phyloP scores from a whole-genome alignment of 2,888 invertebrate species.

The Drosophila cognata region DNA sequence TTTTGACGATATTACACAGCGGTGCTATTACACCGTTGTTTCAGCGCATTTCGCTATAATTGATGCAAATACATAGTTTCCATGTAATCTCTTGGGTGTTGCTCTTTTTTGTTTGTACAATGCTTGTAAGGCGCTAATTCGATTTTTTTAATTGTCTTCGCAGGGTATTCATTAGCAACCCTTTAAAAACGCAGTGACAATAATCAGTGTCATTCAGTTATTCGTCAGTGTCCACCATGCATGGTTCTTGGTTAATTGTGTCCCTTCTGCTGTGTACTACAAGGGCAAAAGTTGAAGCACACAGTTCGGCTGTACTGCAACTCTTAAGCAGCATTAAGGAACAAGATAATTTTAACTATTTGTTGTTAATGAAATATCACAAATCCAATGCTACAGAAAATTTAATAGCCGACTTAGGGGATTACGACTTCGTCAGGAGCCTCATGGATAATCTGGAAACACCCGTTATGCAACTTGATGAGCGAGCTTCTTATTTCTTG shows the following conservation, averaged over 20 bases:
- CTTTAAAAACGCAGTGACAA: constrained; percentile 61
- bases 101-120: constrained; percentile 16
- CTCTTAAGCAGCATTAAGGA: constrained; percentile 44
- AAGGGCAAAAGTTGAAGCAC: neutral
- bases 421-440: constrained; percentile 29
- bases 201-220: constrained; percentile 49
- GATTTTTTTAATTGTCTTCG: constrained; percentile 22
- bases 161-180: constrained; percentile 55
- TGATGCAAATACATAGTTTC: constrained; percentile 3
- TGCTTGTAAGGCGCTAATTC: constrained; percentile 54
- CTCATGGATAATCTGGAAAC: constrained; percentile 56
- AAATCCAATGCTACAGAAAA: constrained; percentile 24
- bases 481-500: constrained; percentile 59
- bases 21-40: neutral
- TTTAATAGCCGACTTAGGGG: neutral
- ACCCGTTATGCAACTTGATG: constrained; percentile 71
- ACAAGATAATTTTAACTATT: constrained; percentile 44
- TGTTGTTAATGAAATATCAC: constrained; percentile 57
- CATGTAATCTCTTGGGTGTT: constrained; percentile 25
- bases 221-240: constrained; percentile 42
- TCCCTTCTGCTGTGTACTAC: constrained; percentile 23
- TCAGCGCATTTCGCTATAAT: neutral
- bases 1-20: neutral
- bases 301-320: constrained; percentile 34
- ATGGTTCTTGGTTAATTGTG: constrained; percentile 22